Base-by-base conservation (phyloP, 1,140 invertebrate genomes). In the Micrasema minimum region DNA sequence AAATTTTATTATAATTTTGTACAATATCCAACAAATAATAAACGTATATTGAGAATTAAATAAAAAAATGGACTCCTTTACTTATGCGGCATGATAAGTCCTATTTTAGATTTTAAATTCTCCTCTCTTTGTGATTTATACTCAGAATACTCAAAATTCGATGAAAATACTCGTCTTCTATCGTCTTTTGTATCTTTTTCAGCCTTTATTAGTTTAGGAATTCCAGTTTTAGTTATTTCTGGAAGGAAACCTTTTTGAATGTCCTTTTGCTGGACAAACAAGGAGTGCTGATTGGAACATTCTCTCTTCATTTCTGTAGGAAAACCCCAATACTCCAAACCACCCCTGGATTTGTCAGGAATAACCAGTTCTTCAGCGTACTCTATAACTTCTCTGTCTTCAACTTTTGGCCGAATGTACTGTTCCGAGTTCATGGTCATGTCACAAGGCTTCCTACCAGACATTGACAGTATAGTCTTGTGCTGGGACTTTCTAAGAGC, bases 391-490 rank as follows among this genome's bases (percentile, higher is more conserved):
- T 75, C 67, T 64, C 64, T 69, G 23, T 71, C 77, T 41, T 80
- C 80, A 0, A 77, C 31, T 22, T 71, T 57, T 0, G 35, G 2
- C 0, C 81, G 77, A 6, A 73, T 55, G 2, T 48, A 73, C 1
- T 81, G 80, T n/a, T 74, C 72, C 0, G 77, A 75, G 37, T 79
- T 81, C 7, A 81, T 22, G 0, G 74, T 10, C 5, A 80, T 69
- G 18, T 81, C 71, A 2, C 35, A 22, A 3, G 46, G 69, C 0
- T 71, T 48, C 7, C 78, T 72, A 9, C 69, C 71, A 0, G 75
- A n/a, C 7, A n/a, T 1, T 11, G 23, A 9, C 57, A 26, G 0
- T 75, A 76, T 10, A 4, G 69, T 46, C 6, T 67, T 10, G n/a
- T 72, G 57, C 0, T 75, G 73, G 0, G 71, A 69, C 12, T 74